Conservation (phyloP, 2,888 invertebrate species). For the Allophyes oxyacanthae region DNA sequence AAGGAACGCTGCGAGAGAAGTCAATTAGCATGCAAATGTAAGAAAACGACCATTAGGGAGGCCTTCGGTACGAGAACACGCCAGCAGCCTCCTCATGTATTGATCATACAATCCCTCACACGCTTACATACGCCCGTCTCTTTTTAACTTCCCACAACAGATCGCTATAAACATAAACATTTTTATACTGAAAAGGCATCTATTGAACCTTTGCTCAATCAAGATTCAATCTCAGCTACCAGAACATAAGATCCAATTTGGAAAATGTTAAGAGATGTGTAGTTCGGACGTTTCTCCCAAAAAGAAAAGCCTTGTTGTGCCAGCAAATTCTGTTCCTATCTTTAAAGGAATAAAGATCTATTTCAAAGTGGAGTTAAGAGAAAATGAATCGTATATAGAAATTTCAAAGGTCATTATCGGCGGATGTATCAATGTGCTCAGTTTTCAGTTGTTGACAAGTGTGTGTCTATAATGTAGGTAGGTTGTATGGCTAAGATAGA, state of each 20-base stretch:
- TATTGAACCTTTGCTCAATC: conserved; percentile 29
- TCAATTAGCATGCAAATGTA: conserved; percentile 89
- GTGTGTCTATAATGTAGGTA: conserved; percentile 52
- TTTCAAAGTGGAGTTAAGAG: conserved; percentile 80
- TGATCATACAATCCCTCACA: conserved; percentile 86
- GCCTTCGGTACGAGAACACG: conserved; percentile 66
- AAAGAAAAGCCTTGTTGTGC: conserved; percentile 77
- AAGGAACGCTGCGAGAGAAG: conserved; percentile 77
- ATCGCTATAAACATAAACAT: conserved; percentile 88
- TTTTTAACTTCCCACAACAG: conserved; percentile 88
- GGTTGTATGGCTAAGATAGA: conserved; percentile 60
- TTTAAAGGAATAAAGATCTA: conserved; percentile 88
- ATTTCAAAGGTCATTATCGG: conserved; percentile 75
- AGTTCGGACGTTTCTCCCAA: conserved; percentile 51
- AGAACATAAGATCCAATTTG: conserved; percentile 26
- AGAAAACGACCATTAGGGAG: conserved; percentile 87
- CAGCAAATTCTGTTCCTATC: conserved; percentile 84
- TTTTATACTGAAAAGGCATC: conserved; percentile 71
- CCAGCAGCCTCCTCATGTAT: conserved; percentile 72
- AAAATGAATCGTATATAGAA: conserved; percentile 81
- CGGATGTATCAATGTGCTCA: conserved; percentile 49
- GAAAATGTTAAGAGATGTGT: accelerated
- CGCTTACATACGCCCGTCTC: conserved; percentile 87
- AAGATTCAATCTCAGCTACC: conserved; percentile 43
- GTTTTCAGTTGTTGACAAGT: conserved; percentile 77